Conservation (phyloP, 2,797 vertebrate species). For the Aeoliscus strigatus region DNA sequence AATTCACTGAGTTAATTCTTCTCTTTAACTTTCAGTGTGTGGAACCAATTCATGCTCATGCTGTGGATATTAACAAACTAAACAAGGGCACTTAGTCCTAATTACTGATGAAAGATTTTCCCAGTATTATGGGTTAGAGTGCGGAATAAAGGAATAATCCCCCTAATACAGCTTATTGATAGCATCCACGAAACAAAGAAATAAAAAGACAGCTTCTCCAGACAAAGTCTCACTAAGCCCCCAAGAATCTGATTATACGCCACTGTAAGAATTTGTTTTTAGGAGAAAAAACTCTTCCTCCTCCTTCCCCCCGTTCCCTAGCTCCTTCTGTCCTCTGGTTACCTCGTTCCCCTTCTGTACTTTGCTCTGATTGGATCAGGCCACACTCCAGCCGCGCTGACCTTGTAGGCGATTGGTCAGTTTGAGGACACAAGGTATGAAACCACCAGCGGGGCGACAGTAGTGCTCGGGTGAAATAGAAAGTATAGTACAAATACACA, state of each 20-base stretch:
- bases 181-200: slow-evolving; percentile 55
- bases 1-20: too few species aligned
- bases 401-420: slow-evolving; percentile 57
- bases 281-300: too few species aligned
- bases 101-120: slow-evolving; percentile 46
- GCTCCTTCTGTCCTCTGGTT: slow-evolving; percentile 31
- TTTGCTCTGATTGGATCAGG: slow-evolving; percentile 64
- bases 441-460: slow-evolving; percentile 39
- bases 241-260: slow-evolving; percentile 52
- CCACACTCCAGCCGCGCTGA: slow-evolving; percentile 45
- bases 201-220: slow-evolving; percentile 56
- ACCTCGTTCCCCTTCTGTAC: slow-evolving; percentile 23
- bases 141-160: slow-evolving; percentile 56
- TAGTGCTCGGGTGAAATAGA: slow-evolving; percentile 17
- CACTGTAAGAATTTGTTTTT: slow-evolving; percentile 39
- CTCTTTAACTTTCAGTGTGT: too few species aligned
- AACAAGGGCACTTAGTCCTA: slow-evolving; percentile 47
- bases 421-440: slow-evolving; percentile 47
- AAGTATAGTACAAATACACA: slow-evolving; percentile 21
- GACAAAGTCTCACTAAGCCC: slow-evolving; percentile 54
- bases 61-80: slow-evolving; percentile 18
- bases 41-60: slow-evolving; percentile 6
- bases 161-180: slow-evolving; percentile 47
- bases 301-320: slow-evolving; percentile 6
- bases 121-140: slow-evolving; percentile 34